Percentiles rank a stretch among this genome's conserved stretches.
phyloP scores from a whole-genome alignment of 2,888 invertebrate species.

The Drosophila algonquin region DNA sequence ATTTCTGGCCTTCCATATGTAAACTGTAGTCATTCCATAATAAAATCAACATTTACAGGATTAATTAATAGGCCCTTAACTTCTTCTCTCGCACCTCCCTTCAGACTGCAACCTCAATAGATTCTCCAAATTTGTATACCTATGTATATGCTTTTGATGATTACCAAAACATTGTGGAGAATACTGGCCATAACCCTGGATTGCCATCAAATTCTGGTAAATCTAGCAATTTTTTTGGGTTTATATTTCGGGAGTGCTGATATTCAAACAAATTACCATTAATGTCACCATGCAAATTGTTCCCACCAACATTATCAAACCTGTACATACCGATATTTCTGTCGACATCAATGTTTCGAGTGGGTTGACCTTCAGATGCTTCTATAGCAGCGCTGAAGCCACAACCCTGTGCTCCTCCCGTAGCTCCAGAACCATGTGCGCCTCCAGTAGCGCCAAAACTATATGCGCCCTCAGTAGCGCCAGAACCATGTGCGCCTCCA shows the following conservation, averaged over 20 bases:
- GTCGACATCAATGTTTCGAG: too few species aligned
- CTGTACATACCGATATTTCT: slow-evolving; percentile 3
- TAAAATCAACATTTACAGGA: too few species aligned
- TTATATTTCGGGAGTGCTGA: neutral
- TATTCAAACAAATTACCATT: neutral
- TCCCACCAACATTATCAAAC: neutral
- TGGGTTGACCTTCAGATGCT: too few species aligned
- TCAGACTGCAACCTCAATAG: slow-evolving; percentile 4
- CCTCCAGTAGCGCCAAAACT: too few species aligned
- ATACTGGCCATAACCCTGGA: neutral
- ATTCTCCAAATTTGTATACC: slow-evolving; percentile 11
- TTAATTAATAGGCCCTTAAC: too few species aligned
- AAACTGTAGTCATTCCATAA: slow-evolving; percentile 3
- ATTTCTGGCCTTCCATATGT: slow-evolving; percentile 7
- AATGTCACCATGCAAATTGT: too few species aligned
- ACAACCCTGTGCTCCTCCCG: too few species aligned
- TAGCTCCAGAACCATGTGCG: too few species aligned
- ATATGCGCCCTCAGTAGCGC: too few species aligned
- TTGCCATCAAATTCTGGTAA: neutral
- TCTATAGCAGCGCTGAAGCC: too few species aligned
- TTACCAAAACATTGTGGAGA: slow-evolving; percentile 4
- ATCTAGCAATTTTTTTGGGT: neutral
- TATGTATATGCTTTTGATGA: slow-evolving; percentile 4
- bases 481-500: too few species aligned
- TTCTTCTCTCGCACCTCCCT: neutral